phyloP scores from a whole-genome alignment of 2,888 invertebrate species.

The Encarsia formosa region DNA sequence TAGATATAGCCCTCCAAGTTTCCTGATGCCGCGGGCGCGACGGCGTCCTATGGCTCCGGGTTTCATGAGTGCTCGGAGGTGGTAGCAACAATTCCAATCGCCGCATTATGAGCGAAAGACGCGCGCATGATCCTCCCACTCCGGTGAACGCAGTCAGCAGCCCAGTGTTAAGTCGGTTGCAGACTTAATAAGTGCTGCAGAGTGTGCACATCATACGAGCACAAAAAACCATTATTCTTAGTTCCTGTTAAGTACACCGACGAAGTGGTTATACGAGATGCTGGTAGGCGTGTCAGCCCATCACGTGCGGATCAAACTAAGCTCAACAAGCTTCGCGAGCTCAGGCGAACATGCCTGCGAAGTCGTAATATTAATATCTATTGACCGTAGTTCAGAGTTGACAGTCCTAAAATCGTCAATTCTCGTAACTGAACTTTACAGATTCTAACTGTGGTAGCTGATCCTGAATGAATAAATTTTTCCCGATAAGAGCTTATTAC shows the following conservation, averaged over 20 bases:
- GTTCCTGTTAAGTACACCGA: neutral
- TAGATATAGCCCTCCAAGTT: constrained; percentile 32
- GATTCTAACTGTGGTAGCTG: no score
- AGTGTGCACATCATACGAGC: neutral
- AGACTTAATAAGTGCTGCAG: no score
- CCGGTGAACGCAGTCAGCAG: neutral
- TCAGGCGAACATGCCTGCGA: constrained; percentile 39
- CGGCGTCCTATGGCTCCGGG: constrained; percentile 41
- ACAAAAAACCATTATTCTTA: neutral
- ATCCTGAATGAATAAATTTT: no score
- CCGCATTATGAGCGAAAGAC: constrained; percentile 10
- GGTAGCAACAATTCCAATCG: neutral
- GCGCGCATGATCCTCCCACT: neutral
- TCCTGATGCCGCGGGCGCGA: constrained; percentile 44
- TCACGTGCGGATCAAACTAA: constrained; percentile 45
- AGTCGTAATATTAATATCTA: no score
- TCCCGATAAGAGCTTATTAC: no score
- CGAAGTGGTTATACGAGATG: neutral
- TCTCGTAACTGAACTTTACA: no score
- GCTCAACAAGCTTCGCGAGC: constrained; percentile 41
- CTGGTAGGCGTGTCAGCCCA: constrained; percentile 35
- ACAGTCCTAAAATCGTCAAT: no score
- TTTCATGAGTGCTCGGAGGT: constrained; percentile 36
- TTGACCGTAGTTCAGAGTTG: no score
- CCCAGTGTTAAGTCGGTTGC: no score